Conservation (phyloP, 2,113 vertebrate species). For the Lucifuga dentata region DNA sequence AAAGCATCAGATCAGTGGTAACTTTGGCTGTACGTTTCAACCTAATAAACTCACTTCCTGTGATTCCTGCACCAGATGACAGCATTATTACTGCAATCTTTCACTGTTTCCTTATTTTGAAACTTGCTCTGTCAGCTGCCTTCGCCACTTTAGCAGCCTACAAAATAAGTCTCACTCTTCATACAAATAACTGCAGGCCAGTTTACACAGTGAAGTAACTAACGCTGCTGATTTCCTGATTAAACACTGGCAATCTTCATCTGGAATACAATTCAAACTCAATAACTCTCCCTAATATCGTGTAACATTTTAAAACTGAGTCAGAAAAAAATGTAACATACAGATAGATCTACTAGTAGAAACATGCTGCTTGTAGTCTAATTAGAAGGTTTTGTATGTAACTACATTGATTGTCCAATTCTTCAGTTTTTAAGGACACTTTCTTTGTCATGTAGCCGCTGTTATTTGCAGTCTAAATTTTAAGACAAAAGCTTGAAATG, state of each 20-base stretch:
- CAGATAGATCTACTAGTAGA: too few species aligned
- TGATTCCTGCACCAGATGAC: not conserved
- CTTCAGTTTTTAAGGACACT: too few species aligned
- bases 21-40: not conserved
- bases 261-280: not conserved
- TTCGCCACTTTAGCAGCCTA: not conserved
- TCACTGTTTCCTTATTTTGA: slow-evolving; percentile 55
- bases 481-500: too few species aligned
- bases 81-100: not conserved
- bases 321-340: too few species aligned
- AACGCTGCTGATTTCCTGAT: slow-evolving; percentile 3
- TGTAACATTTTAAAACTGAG: too few species aligned
- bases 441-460: too few species aligned
- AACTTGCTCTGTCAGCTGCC: slow-evolving; percentile 55
- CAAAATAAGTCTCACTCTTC: not conserved
- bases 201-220: not conserved
- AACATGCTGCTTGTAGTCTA: too few species aligned
- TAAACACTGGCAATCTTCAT: not conserved
- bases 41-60: slow-evolving; percentile 23
- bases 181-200: not conserved
- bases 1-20: too few species aligned
- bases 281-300: not conserved
- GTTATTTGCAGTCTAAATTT: too few species aligned
- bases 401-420: too few species aligned
- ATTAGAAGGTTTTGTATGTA: too few species aligned